Conservation (phyloP, 2,888 invertebrate species). For the Machimus rusticus region DNA sequence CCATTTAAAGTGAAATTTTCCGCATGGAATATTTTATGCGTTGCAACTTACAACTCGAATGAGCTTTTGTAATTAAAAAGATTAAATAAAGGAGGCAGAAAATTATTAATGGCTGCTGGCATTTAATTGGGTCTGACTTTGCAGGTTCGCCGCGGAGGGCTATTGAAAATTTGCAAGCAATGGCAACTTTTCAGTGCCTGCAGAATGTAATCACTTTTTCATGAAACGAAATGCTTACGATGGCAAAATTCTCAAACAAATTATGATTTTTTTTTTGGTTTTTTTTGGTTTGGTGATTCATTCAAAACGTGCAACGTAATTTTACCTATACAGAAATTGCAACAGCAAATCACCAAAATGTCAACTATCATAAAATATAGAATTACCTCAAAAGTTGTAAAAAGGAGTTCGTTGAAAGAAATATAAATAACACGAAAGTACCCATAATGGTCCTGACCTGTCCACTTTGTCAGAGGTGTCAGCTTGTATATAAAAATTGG, state of each 20-base stretch:
- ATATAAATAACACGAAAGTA: constrained; percentile 1
- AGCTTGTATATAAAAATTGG: constrained; percentile 3
- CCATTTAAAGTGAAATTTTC: constrained; percentile 14
- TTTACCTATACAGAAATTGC: not conserved
- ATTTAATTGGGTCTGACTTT: constrained; percentile 9
- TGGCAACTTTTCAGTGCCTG: not conserved
- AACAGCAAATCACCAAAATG: not conserved
- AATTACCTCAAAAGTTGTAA: not conserved
- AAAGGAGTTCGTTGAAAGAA: not conserved
- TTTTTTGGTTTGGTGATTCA: not conserved
- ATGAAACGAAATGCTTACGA: not conserved
- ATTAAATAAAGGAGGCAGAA: not conserved
- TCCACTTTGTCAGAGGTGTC: constrained; percentile 17
- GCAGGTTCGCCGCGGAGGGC: not conserved
- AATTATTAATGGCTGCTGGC: constrained; percentile 2
- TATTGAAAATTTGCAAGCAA: not conserved
- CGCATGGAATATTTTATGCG: constrained; percentile 12
- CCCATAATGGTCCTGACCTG: not conserved
- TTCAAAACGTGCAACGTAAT: not conserved
- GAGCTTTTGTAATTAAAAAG: constrained; percentile 32
- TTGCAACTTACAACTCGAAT: constrained; percentile 4
- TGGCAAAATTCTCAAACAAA: not conserved
- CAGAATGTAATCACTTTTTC: not conserved
- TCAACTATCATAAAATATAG: not conserved
- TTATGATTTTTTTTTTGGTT: not conserved